phyloP scores from a whole-genome alignment of 37 sponge, comb jelly and placozoan species.

The Aplysina aerophoba region DNA sequence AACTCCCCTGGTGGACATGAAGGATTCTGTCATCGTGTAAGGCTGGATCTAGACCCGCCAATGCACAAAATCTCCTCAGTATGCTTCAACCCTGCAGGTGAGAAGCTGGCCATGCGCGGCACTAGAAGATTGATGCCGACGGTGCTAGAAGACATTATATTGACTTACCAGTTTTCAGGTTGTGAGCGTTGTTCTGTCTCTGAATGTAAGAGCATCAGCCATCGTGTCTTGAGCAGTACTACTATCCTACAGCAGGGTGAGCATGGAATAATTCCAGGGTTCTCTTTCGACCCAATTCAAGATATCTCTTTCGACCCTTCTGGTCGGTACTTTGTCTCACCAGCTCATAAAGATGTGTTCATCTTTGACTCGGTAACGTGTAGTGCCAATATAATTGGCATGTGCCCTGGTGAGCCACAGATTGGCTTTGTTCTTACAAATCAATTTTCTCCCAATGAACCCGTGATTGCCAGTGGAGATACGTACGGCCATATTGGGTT shows the following conservation, averaged over 20 bases:
- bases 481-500: constrained; percentile 18
- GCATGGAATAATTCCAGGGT: constrained; percentile 16
- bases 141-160: background rate
- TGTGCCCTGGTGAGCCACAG: background rate
- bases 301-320: constrained; percentile 1
- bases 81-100: constrained; percentile 5
- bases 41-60: no score
- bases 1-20: no score
- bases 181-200: background rate
- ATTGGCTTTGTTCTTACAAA: background rate
- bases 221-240: background rate
- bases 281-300: no score
- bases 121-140: background rate
- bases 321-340: constrained; percentile 17
- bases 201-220: background rate
- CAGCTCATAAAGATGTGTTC: background rate
- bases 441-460: constrained; percentile 28
- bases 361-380: background rate
- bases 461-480: constrained; percentile 21
- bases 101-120: background rate
- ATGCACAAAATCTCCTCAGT: background rate
- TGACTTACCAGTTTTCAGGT: background rate
- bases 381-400: background rate
- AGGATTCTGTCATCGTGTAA: no score
- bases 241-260: background rate